These are phyloP conservation scores for Ctenicera cuprea DNA, from an alignment of 2,888 invertebrate genomes.

Conservation along the genomic window DNA sequence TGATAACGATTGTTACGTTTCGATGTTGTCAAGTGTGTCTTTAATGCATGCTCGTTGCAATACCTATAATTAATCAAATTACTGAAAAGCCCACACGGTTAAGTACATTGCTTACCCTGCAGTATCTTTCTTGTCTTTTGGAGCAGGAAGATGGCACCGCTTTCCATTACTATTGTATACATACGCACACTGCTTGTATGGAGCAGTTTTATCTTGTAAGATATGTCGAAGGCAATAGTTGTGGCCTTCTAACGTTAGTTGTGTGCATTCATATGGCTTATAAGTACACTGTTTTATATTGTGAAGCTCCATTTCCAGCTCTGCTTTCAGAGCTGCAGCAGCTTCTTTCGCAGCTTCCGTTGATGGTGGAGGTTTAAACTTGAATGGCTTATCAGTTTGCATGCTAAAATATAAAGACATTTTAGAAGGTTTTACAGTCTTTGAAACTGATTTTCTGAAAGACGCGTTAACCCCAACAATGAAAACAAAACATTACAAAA, in stretches of 20 bases:
- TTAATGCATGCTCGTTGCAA: constrained; percentile 82
- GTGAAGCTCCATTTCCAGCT: constrained; percentile 79
- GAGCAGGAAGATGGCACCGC: constrained; percentile 86
- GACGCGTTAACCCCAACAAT: too few species aligned
- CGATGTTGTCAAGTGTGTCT: constrained; percentile 79
- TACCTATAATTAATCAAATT: constrained; percentile 71
- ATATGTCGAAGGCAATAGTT: constrained; percentile 90
- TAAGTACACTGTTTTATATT: constrained; percentile 79
- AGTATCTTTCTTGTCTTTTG: constrained; percentile 81
- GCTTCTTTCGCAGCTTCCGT: constrained; percentile 55
- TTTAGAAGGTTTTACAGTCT: background rate
- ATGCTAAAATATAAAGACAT: constrained; percentile 53
- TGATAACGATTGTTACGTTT: constrained; percentile 78
- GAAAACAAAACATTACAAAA: background rate
- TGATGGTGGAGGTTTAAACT: constrained; percentile 32
- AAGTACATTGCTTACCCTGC: constrained; percentile 72
- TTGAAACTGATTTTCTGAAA: too few species aligned
- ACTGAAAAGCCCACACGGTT: background rate
- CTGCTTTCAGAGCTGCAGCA: constrained; percentile 67
- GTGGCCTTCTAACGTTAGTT: constrained; percentile 82
- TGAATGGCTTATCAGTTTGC: constrained; percentile 52
- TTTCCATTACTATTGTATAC: constrained; percentile 81
- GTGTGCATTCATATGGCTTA: constrained; percentile 80
- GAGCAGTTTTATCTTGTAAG: constrained; percentile 87
- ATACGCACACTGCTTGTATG: constrained; percentile 88